phyloP scores from a whole-genome alignment of 2,888 invertebrate species.

The Sminthurinus aureus region DNA sequence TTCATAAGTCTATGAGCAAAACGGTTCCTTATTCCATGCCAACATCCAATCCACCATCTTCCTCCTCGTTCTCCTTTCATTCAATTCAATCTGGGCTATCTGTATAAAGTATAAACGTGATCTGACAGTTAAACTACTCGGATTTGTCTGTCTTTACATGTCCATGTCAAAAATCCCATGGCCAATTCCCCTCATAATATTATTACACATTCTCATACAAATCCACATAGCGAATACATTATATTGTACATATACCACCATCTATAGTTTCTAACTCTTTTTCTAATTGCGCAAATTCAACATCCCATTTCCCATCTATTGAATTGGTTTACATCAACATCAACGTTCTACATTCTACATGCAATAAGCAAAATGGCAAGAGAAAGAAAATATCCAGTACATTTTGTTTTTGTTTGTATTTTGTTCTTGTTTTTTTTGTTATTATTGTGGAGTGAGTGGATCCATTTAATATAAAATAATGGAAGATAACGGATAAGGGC shows the following conservation, averaged over 20 bases:
- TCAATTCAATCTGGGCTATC: background rate
- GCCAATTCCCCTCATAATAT: constrained; percentile 10
- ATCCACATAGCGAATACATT: background rate
- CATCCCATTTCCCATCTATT: too few relatives aligned
- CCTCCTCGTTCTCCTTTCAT: constrained; percentile 7
- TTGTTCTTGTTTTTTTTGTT: too few relatives aligned
- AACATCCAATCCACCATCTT: too few relatives aligned
- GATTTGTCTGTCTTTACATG: constrained; percentile 24
- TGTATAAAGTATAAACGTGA: background rate
- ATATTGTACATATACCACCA: background rate
- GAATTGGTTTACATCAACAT: too few relatives aligned
- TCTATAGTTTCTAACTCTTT: too few relatives aligned
- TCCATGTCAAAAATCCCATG: background rate
- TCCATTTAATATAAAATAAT: constrained; percentile 9
- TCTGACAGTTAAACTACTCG: constrained; percentile 26
- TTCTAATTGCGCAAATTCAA: too few relatives aligned
- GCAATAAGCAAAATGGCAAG: too few relatives aligned
- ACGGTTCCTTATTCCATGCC: background rate
- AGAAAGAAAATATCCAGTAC: too few relatives aligned
- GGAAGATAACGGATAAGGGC: background rate
- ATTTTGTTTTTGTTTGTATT: too few relatives aligned
- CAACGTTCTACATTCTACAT: too few relatives aligned
- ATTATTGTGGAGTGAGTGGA: background rate
- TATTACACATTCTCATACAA: background rate
- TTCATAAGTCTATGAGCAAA: background rate